Evolutionary conservation across 2,797 vertebrate species (phyloP).

Genomic region (Siniperca scherzeri): DNA sequence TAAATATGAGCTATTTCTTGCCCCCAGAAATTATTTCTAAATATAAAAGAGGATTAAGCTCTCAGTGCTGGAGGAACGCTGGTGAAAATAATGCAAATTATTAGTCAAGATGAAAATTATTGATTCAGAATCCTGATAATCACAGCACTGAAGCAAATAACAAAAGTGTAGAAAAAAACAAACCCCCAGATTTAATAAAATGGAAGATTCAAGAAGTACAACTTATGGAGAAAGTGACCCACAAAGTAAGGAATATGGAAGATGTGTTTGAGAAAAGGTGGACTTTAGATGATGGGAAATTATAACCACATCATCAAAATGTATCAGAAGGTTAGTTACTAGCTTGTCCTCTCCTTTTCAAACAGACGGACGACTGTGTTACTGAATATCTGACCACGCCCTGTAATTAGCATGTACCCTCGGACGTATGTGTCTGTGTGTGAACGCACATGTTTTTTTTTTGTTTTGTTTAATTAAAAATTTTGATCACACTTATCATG

Average conservation of each 20-base stretch:
- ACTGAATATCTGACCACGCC: neutral
- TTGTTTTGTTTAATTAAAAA: too few relatives aligned
- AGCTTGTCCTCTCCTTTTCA: neutral
- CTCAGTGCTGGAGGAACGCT: too few relatives aligned
- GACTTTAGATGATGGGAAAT: neutral
- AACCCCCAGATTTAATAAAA: neutral
- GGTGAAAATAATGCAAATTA: too few relatives aligned
- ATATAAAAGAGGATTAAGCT: too few relatives aligned
- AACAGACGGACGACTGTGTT: neutral
- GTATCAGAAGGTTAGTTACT: neutral
- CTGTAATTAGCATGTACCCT: neutral
- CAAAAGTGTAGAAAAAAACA: too few relatives aligned
- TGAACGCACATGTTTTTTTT: too few relatives aligned
- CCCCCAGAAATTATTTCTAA: too few relatives aligned
- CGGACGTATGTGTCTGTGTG: neutral
- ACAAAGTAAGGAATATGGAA: neutral
- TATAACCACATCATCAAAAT: neutral
- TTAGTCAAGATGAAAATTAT: too few relatives aligned
- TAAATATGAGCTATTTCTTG: too few relatives aligned
- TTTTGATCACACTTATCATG: too few relatives aligned
- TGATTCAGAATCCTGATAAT: too few relatives aligned
- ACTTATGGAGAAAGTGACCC: neutral
- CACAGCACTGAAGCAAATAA: too few relatives aligned
- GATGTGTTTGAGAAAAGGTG: neutral
- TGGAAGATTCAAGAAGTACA: neutral